Percentiles rank a stretch among this genome's conserved stretches.
phyloP scores from a whole-genome alignment of 2,888 invertebrate species.

The Troides aeacus region DNA sequence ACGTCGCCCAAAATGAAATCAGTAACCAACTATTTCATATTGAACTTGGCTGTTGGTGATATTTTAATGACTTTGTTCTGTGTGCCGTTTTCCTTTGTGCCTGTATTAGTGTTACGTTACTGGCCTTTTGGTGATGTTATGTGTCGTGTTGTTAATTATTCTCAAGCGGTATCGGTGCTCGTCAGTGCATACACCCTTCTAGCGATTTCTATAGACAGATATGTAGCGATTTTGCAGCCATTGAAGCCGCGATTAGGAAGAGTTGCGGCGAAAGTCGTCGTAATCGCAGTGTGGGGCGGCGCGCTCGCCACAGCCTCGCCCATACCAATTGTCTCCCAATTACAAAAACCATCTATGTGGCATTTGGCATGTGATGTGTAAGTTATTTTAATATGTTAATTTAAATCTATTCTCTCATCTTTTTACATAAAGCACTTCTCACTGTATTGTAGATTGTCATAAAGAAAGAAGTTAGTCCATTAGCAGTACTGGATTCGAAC shows the following conservation, averaged over 20 bases:
- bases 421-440: no score
- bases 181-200: constrained; percentile 93
- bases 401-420: no score
- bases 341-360: constrained; percentile 78
- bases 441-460: no score
- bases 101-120: constrained; percentile 87
- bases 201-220: constrained; percentile 90
- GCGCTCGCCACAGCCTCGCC: constrained; percentile 87
- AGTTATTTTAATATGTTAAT: constrained; percentile 41
- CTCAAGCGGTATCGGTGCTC: constrained; percentile 88
- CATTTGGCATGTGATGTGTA: constrained; percentile 81
- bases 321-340: constrained; percentile 83
- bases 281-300: constrained; percentile 83
- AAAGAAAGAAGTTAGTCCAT: no score
- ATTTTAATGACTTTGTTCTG: constrained; percentile 94
- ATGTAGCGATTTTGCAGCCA: constrained; percentile 90
- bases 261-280: constrained; percentile 78
- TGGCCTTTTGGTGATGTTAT: constrained; percentile 93
- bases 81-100: constrained; percentile 93
- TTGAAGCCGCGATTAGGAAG: constrained; percentile 86
- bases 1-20: constrained; percentile 92
- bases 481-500: no score
- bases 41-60: constrained; percentile 93
- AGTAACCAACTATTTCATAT: constrained; percentile 94
- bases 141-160: constrained; percentile 90